Evolutionary conservation across 2,797 vertebrate genomes (phyloP).

Genomic region (Aeoliscus strigatus): DNA sequence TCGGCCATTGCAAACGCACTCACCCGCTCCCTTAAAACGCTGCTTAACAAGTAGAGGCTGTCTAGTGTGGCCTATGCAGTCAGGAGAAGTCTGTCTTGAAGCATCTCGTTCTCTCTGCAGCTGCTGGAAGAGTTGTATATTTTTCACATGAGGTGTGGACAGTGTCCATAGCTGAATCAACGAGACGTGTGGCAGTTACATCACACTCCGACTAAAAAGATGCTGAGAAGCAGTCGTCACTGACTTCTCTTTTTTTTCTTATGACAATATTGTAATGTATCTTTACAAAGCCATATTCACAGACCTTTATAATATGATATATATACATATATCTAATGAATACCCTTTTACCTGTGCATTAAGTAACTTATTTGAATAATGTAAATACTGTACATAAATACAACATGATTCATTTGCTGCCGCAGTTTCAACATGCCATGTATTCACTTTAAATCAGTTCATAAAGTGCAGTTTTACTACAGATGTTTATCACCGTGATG

Average conservation of each 20-base stretch:
- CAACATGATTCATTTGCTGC: conserved; percentile 61
- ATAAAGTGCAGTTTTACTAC: conserved; percentile 62
- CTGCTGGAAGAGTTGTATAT: conserved; percentile 24
- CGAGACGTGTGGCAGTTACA: conserved; percentile 5
- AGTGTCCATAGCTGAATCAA: conserved; percentile 29
- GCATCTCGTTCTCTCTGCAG: conserved; percentile 65
- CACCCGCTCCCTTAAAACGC: conserved; percentile 97
- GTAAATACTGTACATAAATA: conserved; percentile 75
- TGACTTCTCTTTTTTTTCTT: conserved; percentile 53
- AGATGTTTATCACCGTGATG: conserved; percentile 35
- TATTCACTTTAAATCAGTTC: conserved; percentile 46
- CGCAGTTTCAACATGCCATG: conserved; percentile 67
- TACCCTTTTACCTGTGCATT: conserved; percentile 81
- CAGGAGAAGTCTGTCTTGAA: conserved; percentile 50
- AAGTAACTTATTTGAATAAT: conserved; percentile 83
- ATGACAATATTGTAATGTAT: conserved; percentile 76
- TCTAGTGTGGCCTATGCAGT: conserved; percentile 60
- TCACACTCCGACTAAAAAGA: conserved; percentile 6
- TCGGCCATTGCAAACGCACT: conserved; percentile 95
- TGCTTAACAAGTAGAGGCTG: conserved; percentile 90
- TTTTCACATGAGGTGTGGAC: conserved; percentile 23
- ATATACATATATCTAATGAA: conserved; percentile 48
- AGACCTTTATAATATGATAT: conserved; percentile 70
- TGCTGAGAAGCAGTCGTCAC: conserved; percentile 47
- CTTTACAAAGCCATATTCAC: conserved; percentile 91